These are phyloP conservation scores for Lasioglossum morio DNA, from an alignment of 2,888 invertebrate genomes.

Conservation along the genomic window DNA sequence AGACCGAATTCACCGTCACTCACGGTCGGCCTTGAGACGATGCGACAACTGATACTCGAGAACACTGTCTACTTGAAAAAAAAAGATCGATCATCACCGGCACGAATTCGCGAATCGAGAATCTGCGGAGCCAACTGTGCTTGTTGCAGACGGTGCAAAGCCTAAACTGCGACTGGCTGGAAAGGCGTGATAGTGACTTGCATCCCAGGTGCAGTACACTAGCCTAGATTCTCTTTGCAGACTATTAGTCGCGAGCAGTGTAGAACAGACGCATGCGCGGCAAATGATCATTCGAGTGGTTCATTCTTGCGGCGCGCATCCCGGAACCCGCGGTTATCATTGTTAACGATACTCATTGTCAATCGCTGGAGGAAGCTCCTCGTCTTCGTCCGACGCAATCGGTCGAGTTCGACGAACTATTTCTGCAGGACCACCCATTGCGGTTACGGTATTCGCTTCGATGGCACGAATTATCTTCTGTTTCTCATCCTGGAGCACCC, in stretches of 20 bases:
- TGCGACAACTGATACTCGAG: background rate
- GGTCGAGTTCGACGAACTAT: background rate
- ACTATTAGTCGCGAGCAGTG: slow-evolving; percentile 48
- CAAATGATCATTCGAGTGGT: slow-evolving; percentile 61
- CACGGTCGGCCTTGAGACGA: background rate
- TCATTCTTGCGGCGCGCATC: slow-evolving; percentile 60
- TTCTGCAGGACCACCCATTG: background rate
- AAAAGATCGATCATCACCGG: background rate
- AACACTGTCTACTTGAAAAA: background rate
- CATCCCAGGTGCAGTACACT: slow-evolving; percentile 71
- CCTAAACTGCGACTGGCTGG: slow-evolving; percentile 57
- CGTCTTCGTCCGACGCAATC: slow-evolving; percentile 23
- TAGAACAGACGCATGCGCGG: slow-evolving; percentile 72
- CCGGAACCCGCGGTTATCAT: slow-evolving; percentile 21
- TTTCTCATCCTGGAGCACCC: background rate
- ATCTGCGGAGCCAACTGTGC: background rate
- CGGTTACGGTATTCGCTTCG: background rate
- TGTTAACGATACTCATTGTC: slow-evolving; percentile 18
- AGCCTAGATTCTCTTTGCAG: slow-evolving; percentile 75
- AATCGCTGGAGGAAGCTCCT: background rate
- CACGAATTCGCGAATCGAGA: background rate
- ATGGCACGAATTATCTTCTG: background rate
- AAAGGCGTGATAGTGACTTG: slow-evolving; percentile 57
- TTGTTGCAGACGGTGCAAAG: slow-evolving; percentile 33
- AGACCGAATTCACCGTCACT: slow-evolving; percentile 8